Evolutionary conservation across 2,888 invertebrate species (phyloP), one percentile per base, ranked within the genome.

Genomic region (Agrochola macilenta): DNA sequence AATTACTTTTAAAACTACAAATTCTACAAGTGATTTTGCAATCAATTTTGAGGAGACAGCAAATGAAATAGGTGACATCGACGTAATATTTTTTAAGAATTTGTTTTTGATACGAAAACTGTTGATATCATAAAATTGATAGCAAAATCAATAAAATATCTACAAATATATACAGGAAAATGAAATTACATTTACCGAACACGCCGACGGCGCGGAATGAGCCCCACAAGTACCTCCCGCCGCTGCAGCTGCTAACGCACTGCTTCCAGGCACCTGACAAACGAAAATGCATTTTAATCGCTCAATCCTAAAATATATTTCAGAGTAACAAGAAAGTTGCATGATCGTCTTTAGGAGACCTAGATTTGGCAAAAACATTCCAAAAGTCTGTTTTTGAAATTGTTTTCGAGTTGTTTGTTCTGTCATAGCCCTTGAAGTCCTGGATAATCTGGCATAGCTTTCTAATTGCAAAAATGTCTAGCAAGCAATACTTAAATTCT

Each of bases 141-240:
- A 69, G 69, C 70, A 83, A 76, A 81, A 64, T 64, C 17, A 2
- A 58, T 68, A 52, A 76, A 63, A 64, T 74, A 82, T 77, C 74
- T 85, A 85, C 85, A 86, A 83, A 83, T 63, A 71, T 63, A 71
- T 61, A 39, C 52, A 66, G 35, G 68, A 79, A 84, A 81, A 60
- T 73, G 69, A 82, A 84, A 58, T 75, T 78, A 90, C 93, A 95
- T 89, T 96, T 96, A 96, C 96, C 95, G 96, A 96, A 90, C 96
- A 96, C 43, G 95, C 96, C 7, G 96, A 95, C 0, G 96, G 96
- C 2, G 96, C 96, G 3, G 96, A 96, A 87, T 96, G 96, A 0
- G 95, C 96, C 2, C 96, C 96, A 76, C 95, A 96, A 0, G 93
- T 95, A 0, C 96, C 96, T 0, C 95, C 95, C 3, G 96, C 96